Conservation (phyloP, 2,888 invertebrate genomes). For the Linhomoeus sp. region DNA sequence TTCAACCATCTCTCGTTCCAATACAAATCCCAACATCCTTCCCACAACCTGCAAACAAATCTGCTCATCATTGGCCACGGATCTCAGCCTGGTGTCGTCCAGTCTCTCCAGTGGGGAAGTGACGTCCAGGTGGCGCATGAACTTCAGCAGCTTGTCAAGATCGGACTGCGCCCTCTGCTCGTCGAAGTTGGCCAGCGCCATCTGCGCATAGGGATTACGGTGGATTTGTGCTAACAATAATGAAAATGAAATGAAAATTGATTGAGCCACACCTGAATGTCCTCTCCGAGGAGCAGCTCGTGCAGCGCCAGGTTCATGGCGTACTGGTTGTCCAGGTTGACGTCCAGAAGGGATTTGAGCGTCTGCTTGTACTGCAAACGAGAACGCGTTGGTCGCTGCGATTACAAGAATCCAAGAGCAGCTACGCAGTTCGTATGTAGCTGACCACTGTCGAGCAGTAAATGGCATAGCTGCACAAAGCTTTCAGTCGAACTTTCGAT, state of each 20-base stretch:
- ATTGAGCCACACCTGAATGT: neutral
- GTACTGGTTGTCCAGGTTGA: conserved; percentile 8
- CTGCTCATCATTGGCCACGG: conserved; percentile 15
- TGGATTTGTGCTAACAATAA: too few species aligned
- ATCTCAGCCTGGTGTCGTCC: conserved; percentile 44
- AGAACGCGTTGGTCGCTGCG: too few species aligned
- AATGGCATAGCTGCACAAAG: too few species aligned
- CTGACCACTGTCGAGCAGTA: too few species aligned
- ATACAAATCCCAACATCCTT: too few species aligned
- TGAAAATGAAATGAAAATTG: too few species aligned
- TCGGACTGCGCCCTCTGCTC: neutral
- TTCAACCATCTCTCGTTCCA: too few species aligned
- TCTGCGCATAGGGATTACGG: too few species aligned
- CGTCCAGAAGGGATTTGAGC: conserved; percentile 8
- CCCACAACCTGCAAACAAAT: conserved; percentile 15
- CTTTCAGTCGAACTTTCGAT: too few species aligned
- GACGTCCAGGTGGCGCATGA: conserved; percentile 13
- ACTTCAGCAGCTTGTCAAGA: conserved; percentile 13
- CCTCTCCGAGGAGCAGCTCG: conserved; percentile 11
- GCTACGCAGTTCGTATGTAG: too few species aligned
- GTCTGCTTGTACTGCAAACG: conserved; percentile 7
- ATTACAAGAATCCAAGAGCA: too few species aligned
- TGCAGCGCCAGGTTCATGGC: conserved; percentile 19
- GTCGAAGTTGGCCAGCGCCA: neutral
- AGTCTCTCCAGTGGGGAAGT: conserved; percentile 13